Base-by-base conservation (phyloP, 2,888 invertebrate species). In the Eupithecia tripunctaria region DNA sequence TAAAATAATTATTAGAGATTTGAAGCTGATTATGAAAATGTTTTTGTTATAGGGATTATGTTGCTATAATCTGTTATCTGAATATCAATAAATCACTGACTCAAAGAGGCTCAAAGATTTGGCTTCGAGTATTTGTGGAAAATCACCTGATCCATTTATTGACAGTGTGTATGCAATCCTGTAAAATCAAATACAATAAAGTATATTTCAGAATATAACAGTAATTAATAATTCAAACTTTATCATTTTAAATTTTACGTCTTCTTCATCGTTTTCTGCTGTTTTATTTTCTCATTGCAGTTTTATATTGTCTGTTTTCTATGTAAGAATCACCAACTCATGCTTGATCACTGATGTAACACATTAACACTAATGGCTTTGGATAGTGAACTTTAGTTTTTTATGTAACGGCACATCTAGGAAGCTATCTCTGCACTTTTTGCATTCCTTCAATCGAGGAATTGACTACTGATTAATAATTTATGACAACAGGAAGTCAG, bases 321-420 rank as follows among this genome's bases (percentile, higher is more conserved):
- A 15, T 56, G 74, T 62, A 56, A 68, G 29, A 38, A 1, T 38
- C 51, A 66, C 15, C 18, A 0, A 43, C 38, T 15, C 36, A 29
- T 36, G 70, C 47, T 60, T 64, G 47, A 77, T 76, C 71, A 73
- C 75, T 76, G 75, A 79, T 76, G 78, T 77, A 78, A 78, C 72
- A 78, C 76, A 76, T 79, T 76, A 79, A 60, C 72, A 67, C 63
- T 78, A 78, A 79, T 76, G 76, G 73, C 71, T 70, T 70, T 59
- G 51, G 72, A 72, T 65, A 66, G 67, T 76, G 76, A 67, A 74
- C 64, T 73, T 75, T 74, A 73, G 73, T 76, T 77, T 77, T 56
- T 79, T 79, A 79, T 72, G 67, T 74, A 79, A 79, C 68, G 72
- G 67, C 60, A 47, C 70, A 71, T 62, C 69, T 64, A 72, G 79